A percentile compares a stretch with the other conserved stretches of the same genome.
Conservation (phyloP, 2,888 invertebrate species). For the Tinea semifulvella region DNA sequence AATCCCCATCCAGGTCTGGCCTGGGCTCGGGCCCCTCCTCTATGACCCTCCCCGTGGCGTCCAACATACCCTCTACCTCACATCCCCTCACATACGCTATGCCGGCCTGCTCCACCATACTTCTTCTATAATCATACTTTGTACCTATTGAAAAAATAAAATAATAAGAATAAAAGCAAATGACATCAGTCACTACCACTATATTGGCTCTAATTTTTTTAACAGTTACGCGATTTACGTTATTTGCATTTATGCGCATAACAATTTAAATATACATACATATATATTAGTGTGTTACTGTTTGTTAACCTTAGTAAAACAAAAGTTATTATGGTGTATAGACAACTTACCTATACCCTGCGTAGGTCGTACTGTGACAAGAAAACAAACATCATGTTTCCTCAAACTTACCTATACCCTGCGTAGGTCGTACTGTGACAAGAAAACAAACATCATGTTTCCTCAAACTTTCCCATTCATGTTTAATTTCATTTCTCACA, state of each 20-base stretch:
- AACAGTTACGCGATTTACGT: no score
- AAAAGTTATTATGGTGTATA: no score
- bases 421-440: conserved; percentile 87
- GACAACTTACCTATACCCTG: conserved; percentile 80
- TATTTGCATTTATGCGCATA: no score
- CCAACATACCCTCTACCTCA: conserved; percentile 98
- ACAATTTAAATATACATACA: no score
- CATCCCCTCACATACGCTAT: conserved; percentile 94
- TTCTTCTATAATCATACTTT: conserved; percentile 81
- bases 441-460: conserved; percentile 99
- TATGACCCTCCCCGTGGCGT: conserved; percentile 92
- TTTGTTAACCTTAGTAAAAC: no score
- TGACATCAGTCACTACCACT: no score
- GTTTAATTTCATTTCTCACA: conserved; percentile 89
- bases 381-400: conserved; percentile 94
- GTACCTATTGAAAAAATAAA: conserved; percentile 59
- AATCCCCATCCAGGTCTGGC: conserved; percentile 87
- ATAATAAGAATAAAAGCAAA: no score
- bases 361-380: conserved; percentile 89
- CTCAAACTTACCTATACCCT: conserved; percentile 74
- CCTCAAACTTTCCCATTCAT: conserved; percentile 95
- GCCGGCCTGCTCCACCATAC: conserved; percentile 93
- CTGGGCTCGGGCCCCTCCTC: conserved; percentile 95
- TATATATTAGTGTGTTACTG: no score
- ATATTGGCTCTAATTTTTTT: no score